Percentiles rank a stretch among this genome's conserved stretches.
These are phyloP conservation scores for Mesopsocus fuscifrons DNA, from an alignment of 2,888 invertebrate genomes.

Conservation along the genomic window DNA sequence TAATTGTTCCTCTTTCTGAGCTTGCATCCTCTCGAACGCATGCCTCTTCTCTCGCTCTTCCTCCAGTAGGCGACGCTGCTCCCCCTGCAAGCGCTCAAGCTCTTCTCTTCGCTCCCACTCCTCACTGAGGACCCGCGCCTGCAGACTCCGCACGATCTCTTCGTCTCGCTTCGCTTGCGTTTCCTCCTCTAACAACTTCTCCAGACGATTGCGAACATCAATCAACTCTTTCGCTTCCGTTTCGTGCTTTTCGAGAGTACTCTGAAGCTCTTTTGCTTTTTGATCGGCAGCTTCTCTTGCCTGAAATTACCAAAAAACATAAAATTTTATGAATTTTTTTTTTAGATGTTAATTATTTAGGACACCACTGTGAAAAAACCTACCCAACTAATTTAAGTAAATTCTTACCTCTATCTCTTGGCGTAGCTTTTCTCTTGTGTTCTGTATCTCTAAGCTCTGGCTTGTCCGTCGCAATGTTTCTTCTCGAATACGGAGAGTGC, in stretches of 20 bases:
- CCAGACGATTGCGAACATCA: slow-evolving; percentile 32
- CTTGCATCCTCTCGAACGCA: slow-evolving; percentile 52
- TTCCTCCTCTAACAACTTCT: slow-evolving; percentile 31
- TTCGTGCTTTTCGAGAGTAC: slow-evolving; percentile 48
- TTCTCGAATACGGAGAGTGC: slow-evolving; percentile 30
- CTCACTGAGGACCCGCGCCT: slow-evolving; percentile 44
- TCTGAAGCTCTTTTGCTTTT: slow-evolving; percentile 42
- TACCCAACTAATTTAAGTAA: too few species aligned
- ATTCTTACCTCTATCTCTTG: slow-evolving; percentile 22
- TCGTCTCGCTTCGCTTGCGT: slow-evolving; percentile 70
- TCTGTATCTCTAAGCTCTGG: slow-evolving; percentile 22
- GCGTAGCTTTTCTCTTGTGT: slow-evolving; percentile 3
- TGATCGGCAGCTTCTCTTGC: slow-evolving; percentile 32
- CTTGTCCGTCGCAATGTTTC: slow-evolving; percentile 35
- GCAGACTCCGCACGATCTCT: slow-evolving; percentile 40
- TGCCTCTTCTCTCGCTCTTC: slow-evolving; percentile 54
- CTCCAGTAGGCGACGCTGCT: slow-evolving; percentile 50
- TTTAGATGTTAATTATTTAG: too few species aligned
- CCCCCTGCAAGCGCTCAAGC: slow-evolving; percentile 56
- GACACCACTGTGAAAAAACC: too few species aligned
- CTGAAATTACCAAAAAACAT: slow-evolving; percentile 17
- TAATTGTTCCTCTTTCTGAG: slow-evolving; percentile 46
- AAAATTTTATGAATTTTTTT: too few species aligned
- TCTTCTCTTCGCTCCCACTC: slow-evolving; percentile 73
- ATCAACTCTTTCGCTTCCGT: slow-evolving; percentile 54